These are phyloP conservation scores for Euwallacea fornicatus DNA, from an alignment of 1,140 invertebrate genomes.

Conservation along the genomic window DNA sequence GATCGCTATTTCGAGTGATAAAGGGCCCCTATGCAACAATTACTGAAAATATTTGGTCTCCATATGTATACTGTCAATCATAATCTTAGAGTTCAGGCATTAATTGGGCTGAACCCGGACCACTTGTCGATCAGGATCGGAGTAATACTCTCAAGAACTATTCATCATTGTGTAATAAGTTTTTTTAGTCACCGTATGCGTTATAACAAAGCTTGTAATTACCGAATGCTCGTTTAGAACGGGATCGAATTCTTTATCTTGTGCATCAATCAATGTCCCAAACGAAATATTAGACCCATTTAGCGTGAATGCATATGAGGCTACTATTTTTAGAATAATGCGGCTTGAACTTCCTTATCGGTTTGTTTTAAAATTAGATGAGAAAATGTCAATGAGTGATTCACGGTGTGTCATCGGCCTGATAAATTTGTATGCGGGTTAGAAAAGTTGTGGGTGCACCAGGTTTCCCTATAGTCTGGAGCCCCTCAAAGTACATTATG, in stretches of 20 bases:
- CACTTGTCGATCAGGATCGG: background rate
- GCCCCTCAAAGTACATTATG: no score
- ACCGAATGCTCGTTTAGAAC: conserved; percentile 1
- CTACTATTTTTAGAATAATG: background rate
- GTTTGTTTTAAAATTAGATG: conserved; percentile 4
- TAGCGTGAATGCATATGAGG: background rate
- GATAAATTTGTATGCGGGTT: background rate
- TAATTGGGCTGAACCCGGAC: background rate
- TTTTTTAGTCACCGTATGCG: conserved; percentile 3
- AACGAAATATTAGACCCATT: background rate
- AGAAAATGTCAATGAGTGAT: background rate
- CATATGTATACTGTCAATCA: background rate
- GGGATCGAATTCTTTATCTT: conserved; percentile 5
- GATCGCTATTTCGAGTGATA: background rate
- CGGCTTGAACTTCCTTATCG: background rate
- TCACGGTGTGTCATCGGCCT: background rate
- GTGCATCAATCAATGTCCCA: conserved; percentile 6
- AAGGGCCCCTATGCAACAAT: background rate
- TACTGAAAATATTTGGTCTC: background rate
- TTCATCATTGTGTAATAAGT: conserved; percentile 2
- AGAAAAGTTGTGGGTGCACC: no score
- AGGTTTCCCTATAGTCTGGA: no score
- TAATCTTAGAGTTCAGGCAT: background rate
- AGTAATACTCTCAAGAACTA: background rate
- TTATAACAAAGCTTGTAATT: conserved; percentile 4